phyloP scores from a whole-genome alignment of 2,888 invertebrate species.

The Labia minor region DNA sequence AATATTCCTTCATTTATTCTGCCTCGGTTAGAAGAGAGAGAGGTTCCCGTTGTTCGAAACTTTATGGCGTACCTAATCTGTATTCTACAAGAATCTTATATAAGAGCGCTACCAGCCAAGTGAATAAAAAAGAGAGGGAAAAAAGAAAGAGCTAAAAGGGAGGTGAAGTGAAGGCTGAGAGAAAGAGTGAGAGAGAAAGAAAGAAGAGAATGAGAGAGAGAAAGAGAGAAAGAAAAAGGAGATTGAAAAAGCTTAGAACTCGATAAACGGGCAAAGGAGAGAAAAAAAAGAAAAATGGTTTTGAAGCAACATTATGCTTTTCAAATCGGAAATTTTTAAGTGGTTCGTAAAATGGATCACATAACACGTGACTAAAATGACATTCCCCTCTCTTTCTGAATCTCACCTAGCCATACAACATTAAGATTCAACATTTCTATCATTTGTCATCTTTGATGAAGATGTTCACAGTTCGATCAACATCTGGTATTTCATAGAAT shows the following conservation, averaged over 20 bases:
- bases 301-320: constrained; percentile 13
- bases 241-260: background rate
- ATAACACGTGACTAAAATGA: background rate
- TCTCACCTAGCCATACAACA: background rate
- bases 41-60: background rate
- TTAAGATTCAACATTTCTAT: background rate
- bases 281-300: constrained; percentile 2
- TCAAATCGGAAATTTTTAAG: constrained; percentile 13
- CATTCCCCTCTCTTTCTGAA: background rate
- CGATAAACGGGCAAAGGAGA: background rate
- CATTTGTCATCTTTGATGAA: background rate
- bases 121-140: constrained; percentile 1
- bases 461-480: no score
- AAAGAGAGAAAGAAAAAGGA: background rate
- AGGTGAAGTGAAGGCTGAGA: background rate
- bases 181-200: background rate
- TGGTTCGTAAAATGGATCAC: constrained; percentile 3
- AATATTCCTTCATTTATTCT: background rate
- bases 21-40: background rate
- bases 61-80: constrained; percentile 4
- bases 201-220: background rate
- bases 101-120: background rate
- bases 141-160: background rate
- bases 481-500: no score
- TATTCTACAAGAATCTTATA: constrained; percentile 1